Conservation (phyloP, 2,113 vertebrate genomes). For the Heterochromis multidens region DNA sequence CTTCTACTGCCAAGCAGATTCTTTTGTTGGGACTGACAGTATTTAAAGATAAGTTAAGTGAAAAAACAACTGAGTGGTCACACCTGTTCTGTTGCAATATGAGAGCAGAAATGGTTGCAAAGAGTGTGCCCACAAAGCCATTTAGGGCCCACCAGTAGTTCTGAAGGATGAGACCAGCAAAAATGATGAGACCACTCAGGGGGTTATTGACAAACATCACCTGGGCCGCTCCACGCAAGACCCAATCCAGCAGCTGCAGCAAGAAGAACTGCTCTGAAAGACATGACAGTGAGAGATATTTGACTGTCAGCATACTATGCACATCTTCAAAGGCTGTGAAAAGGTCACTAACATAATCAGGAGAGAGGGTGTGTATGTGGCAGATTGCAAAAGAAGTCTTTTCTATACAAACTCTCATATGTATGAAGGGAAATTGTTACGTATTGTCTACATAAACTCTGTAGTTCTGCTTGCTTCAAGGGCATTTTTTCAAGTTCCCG, state of each 20-base stretch:
- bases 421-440: background rate
- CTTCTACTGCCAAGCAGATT: background rate
- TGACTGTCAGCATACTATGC: background rate
- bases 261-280: constrained; percentile 83
- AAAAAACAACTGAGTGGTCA: background rate
- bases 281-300: background rate
- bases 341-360: background rate
- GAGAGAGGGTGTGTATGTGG: background rate
- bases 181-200: constrained; percentile 85
- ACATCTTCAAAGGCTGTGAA: background rate
- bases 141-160: constrained; percentile 94
- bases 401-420: background rate
- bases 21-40: background rate
- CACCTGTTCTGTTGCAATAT: constrained; percentile 89
- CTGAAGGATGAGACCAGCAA: constrained; percentile 87
- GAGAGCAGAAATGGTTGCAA: constrained; percentile 88
- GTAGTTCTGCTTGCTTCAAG: background rate
- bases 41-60: background rate
- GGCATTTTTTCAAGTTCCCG: background rate
- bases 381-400: background rate
- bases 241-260: constrained; percentile 89
- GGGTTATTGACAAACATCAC: constrained; percentile 98
- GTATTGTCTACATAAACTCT: background rate
- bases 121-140: constrained; percentile 84
- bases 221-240: constrained; percentile 89